These are phyloP conservation scores for Ivindomyrus marchei DNA, from an alignment of 2,113 vertebrate genomes.

Conservation along the genomic window DNA sequence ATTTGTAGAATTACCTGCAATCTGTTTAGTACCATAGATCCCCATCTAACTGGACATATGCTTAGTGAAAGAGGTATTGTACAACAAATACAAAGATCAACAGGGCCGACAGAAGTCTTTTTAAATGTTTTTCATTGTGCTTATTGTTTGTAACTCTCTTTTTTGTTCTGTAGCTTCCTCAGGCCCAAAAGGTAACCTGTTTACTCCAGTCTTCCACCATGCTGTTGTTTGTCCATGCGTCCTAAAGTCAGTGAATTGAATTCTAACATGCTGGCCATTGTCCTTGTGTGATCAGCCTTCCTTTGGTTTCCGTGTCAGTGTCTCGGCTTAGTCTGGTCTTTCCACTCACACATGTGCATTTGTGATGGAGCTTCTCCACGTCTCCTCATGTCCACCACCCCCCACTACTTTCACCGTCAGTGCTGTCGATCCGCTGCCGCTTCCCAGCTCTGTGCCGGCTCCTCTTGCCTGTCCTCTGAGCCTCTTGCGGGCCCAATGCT, in stretches of 20 bases:
- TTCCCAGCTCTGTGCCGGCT: background rate
- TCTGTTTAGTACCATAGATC: background rate
- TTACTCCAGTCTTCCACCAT: slow-evolving; percentile 55
- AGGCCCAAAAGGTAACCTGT: slow-evolving; percentile 93
- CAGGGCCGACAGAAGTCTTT: background rate
- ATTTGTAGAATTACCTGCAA: background rate
- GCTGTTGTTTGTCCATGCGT: slow-evolving; percentile 40
- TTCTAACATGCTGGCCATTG: background rate
- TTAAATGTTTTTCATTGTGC: background rate
- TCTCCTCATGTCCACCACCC: background rate
- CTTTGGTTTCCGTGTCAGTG: background rate
- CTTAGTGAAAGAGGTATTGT: background rate
- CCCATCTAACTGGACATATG: background rate
- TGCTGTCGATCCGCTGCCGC: background rate
- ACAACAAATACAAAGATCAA: background rate
- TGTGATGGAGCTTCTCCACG: slow-evolving; percentile 32
- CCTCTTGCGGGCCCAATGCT: background rate
- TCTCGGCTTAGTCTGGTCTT: background rate
- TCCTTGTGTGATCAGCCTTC: background rate
- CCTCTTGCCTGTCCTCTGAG: background rate
- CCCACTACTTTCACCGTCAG: background rate
- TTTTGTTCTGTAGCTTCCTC: slow-evolving; percentile 80
- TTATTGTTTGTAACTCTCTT: slow-evolving; percentile 38
- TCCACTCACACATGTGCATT: slow-evolving; percentile 28
- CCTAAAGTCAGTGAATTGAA: background rate